A percentile compares a stretch with the other conserved stretches of the same genome.
Evolutionary conservation across 35 echinoderm and acorn worm genomes (phyloP).

Genomic region (Ophiothrix spiculata): DNA sequence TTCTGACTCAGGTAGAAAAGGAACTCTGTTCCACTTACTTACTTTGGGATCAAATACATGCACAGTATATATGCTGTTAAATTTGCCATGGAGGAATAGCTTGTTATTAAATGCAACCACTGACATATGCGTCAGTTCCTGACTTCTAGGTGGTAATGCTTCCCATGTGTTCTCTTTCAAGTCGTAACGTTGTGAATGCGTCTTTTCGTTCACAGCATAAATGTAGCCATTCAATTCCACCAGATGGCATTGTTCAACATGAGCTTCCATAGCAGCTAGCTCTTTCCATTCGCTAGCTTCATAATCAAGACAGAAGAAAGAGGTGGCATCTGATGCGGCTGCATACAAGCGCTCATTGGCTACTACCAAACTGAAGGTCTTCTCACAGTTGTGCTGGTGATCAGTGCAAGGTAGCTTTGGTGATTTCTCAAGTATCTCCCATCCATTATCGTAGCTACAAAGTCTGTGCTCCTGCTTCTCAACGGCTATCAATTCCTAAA

Average conservation of each 20-base stretch:
- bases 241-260: background rate
- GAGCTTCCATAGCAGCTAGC: background rate
- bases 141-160: background rate
- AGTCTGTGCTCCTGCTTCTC: background rate
- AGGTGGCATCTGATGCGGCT: background rate
- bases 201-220: background rate
- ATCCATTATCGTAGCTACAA: background rate
- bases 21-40: background rate
- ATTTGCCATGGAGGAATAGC: background rate
- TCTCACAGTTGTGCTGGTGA: background rate
- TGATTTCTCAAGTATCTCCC: background rate
- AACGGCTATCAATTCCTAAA: background rate
- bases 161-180: background rate
- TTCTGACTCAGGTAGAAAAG: background rate
- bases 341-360: background rate
- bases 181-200: background rate
- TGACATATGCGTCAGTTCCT: background rate
- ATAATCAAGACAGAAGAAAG: background rate
- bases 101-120: background rate
- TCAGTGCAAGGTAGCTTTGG: background rate
- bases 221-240: background rate
- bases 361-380: background rate
- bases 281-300: background rate
- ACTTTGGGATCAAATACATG: background rate
- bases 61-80: background rate